Base-by-base conservation (phyloP, 2,113 vertebrate genomes). In the Motacilla tschutschensis region DNA sequence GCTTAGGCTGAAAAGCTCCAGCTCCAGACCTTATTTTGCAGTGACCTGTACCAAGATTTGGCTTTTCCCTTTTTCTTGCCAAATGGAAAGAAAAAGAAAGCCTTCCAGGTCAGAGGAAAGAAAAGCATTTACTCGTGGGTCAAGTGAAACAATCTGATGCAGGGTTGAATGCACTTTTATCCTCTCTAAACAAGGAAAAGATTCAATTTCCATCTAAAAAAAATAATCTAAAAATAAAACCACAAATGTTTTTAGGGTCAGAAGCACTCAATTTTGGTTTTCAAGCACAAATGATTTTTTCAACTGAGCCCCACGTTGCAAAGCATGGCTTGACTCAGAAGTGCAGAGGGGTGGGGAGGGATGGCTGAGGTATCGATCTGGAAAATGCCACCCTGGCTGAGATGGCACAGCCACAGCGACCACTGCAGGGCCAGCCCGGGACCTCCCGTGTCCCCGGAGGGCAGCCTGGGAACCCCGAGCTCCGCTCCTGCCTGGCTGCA, bases 41-140 rank as follows among this genome's bases (percentile, higher is more conserved):
- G 76, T 92, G 93, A 95, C 93, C 93, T 89, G 91, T 70, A 87
- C 48, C 1, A 3, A 92, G 82, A 85, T 77, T 22, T 59, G 63
- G 60, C 69, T 89, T 94, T 67, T 69, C 46, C 65, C 25, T 94
- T 94, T 90, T 73, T 82, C 75, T 77, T 89, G 48, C 17, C 87
- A 93, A 92, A 93, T 90, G 85, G 93, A 92, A 89, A 92, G 67
- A 76, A 81, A 81, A 91, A 90, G 24, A 83, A 90, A 93, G 72
- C 73, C 89, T 92, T 95, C 73, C 87, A 94, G 91, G 91, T 95
- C 89, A 95, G 64, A 92, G 85, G 69, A 93, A 92, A 93, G 82
- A 95, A 90, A 94, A 89, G 82, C 79, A 71, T 55, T 89, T 93
- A 85, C n/a, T 90, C 0, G 1, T 26, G 82, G 94, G 93, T 95